Conservation (phyloP, 2,113 vertebrate genomes). For the Mionectes macconnelli region DNA sequence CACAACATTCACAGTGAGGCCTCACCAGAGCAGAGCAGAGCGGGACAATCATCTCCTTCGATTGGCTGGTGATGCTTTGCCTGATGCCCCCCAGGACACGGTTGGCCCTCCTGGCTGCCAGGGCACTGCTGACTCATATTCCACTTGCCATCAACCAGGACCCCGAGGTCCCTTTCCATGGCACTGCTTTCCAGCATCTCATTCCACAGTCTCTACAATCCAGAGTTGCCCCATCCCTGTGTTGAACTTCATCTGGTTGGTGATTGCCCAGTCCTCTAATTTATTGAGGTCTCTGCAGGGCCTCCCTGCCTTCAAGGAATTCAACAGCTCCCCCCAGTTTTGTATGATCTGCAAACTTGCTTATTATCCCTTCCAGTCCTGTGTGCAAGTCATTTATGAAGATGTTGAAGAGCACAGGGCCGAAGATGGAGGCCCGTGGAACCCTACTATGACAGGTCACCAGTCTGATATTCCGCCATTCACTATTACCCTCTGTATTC, state of each 20-base stretch:
- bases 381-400: not conserved
- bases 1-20: not conserved
- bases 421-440: not conserved
- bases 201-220: not conserved
- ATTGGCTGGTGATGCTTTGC: not conserved
- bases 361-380: not conserved
- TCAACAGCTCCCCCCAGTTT: not conserved
- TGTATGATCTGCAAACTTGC: not conserved
- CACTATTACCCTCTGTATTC: not conserved
- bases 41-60: not conserved
- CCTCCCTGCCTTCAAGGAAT: not conserved
- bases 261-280: not conserved
- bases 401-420: not conserved
- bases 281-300: not conserved
- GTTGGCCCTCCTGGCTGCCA: not conserved
- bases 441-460: not conserved
- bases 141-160: not conserved
- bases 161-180: not conserved
- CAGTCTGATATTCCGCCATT: not conserved
- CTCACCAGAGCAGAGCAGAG: not conserved
- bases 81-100: not conserved
- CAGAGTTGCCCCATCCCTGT: not conserved
- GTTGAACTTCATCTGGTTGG: not conserved
- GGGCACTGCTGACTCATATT: not conserved
- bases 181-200: not conserved